Base-by-base conservation (phyloP, 2,888 invertebrate species). In the Stenotaenia linearis region DNA sequence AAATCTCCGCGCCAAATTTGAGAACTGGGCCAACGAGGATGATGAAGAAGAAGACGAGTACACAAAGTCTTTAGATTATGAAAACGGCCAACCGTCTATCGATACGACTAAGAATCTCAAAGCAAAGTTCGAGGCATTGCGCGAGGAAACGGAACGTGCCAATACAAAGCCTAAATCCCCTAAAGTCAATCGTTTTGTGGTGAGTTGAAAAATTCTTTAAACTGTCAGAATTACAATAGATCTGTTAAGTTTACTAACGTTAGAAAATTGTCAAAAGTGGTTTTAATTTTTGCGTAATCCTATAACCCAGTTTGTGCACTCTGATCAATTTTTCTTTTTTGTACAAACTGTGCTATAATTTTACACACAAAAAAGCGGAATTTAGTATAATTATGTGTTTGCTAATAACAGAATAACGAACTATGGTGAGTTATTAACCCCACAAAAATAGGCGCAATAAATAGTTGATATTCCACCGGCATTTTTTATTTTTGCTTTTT, bases 171-270 rank as follows among this genome's bases (percentile, higher is more conserved):
- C 83, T 30, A 82, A 83, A 56, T 30, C 23, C 12, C 18, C 28
- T 9, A 93, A 92, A 90, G 94, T 96, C 83, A 94, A 95, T 86
- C 89, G 96, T 89, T 96, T 96, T 90, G 94, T 96, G 91, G 95
- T 95, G 87, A 92, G 94, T 90, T 74, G 10, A 28, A 28, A 10
- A 1, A 23, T 23, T 28, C 3, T 25, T 61, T 25, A 0, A 25
- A 69, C 25, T 69, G 0, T n/a, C n/a, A n/a, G n/a, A n/a, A n/a
- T n/a, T n/a, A n/a, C n/a, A n/a, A n/a, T n/a, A n/a, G n/a, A n/a
- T n/a, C n/a, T n/a, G n/a, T n/a, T n/a, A n/a, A 7, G 0, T 50
- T 50, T n/a, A 50, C 50, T 50, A 50, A 50, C 6, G 45, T 12
- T 45, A 45, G 45, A 45, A 18, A 7, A 45, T 45, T 15, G n/a